Evolutionary conservation across 2,113 vertebrate genomes (phyloP).

Genomic region (Oriolus oriolus): DNA sequence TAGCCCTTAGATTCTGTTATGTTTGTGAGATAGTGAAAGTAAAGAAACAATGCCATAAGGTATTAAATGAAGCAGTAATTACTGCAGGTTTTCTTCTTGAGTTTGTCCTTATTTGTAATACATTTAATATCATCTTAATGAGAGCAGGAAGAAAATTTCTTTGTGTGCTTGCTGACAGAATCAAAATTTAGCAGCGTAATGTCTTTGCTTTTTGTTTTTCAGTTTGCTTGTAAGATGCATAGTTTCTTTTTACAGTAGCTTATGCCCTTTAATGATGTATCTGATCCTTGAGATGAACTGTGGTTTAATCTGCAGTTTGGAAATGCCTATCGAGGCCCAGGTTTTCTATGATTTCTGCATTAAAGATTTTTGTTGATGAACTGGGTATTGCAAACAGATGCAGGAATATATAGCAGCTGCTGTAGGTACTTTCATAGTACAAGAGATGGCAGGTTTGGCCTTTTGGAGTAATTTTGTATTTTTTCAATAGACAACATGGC

Average conservation of each 20-base stretch:
- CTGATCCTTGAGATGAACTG: neutral
- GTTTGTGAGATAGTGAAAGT: neutral
- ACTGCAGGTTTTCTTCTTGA: neutral
- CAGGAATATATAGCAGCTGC: neutral
- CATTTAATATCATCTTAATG: neutral
- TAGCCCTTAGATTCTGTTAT: neutral
- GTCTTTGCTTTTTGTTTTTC: neutral
- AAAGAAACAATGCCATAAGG: neutral
- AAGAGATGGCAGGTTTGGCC: neutral
- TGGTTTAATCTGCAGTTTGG: neutral
- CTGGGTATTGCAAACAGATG: neutral
- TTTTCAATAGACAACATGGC: constrained; percentile 80
- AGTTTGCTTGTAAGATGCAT: neutral
- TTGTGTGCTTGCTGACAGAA: neutral
- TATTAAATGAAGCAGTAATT: neutral
- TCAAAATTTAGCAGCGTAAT: fast-evolving
- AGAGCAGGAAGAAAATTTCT: neutral
- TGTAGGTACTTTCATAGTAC: neutral
- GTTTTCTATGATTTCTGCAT: neutral
- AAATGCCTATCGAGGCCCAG: neutral
- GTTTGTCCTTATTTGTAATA: neutral
- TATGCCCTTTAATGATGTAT: neutral
- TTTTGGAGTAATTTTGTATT: neutral
- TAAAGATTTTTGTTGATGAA: constrained; percentile 18
- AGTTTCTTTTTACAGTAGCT: neutral